These are phyloP conservation scores for Marmota monax DNA, from an alignment of 2,113 vertebrate species.

Conservation along the genomic window DNA sequence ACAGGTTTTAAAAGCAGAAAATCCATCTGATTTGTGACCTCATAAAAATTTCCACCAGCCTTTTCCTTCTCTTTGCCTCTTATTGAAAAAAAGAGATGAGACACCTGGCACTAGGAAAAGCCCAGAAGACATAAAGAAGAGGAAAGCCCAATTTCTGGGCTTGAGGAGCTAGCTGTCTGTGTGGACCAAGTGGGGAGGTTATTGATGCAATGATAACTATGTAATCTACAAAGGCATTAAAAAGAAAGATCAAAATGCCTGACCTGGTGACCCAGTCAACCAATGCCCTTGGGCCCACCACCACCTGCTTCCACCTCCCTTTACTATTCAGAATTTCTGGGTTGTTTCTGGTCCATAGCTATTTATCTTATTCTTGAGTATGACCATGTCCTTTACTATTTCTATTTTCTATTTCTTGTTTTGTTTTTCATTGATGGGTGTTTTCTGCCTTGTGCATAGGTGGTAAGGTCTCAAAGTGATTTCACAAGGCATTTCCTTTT, in stretches of 20 bases:
- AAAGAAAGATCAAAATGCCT: not conserved
- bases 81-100: not conserved
- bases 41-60: not conserved
- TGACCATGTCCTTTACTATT: not conserved
- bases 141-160: not conserved
- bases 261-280: not conserved
- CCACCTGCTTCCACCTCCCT: not conserved
- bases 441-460: not conserved
- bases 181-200: not conserved
- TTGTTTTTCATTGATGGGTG: not conserved
- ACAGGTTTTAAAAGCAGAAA: not conserved
- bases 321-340: not conserved
- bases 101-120: not conserved
- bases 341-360: not conserved
- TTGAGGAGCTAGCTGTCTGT: not conserved
- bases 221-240: too few relatives aligned
- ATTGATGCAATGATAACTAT: not conserved
- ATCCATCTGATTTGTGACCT: not conserved
- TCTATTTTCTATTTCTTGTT: constrained; percentile 7
- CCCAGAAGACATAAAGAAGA: not conserved
- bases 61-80: not conserved
- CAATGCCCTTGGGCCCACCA: not conserved
- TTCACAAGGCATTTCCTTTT: not conserved
- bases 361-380: not conserved
- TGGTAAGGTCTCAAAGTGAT: not conserved